phyloP scores from a whole-genome alignment of 2,797 vertebrate genomes.

The Enteromius thamalakanensis region DNA sequence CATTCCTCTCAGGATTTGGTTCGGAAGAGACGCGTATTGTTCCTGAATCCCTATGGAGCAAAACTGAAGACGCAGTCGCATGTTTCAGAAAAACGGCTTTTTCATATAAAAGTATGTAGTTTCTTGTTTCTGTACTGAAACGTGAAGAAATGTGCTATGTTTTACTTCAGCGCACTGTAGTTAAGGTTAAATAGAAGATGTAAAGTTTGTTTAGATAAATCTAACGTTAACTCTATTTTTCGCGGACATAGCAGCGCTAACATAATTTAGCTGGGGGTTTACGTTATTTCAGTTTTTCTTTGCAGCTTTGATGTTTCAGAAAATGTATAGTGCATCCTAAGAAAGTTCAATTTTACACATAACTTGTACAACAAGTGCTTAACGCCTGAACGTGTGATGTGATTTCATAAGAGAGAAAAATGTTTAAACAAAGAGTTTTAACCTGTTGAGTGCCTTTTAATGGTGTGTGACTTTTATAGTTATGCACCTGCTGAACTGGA shows the following conservation, averaged over 20 bases:
- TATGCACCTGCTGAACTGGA: background rate
- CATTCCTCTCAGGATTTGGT: conserved; percentile 24
- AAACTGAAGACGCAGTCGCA: background rate
- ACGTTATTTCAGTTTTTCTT: too few species aligned
- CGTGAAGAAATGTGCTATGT: background rate
- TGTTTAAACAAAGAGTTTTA: background rate
- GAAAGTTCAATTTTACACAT: background rate
- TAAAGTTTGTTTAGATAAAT: background rate
- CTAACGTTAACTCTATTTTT: background rate
- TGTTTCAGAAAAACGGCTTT: background rate
- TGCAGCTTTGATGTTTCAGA: background rate
- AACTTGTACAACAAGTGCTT: background rate
- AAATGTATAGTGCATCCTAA: background rate
- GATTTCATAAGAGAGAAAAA: background rate
- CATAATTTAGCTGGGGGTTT: too few species aligned
- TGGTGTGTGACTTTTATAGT: background rate
- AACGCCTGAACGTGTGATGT: background rate
- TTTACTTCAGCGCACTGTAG: background rate
- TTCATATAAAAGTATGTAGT: background rate
- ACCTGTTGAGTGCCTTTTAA: background rate
- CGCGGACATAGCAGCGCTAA: too few species aligned
- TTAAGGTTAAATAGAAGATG: too few species aligned
- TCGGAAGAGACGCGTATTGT: conserved; percentile 32
- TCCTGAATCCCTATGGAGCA: conserved; percentile 6
- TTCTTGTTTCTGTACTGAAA: background rate